These are phyloP conservation scores for Hippopotamus amphibius DNA, from an alignment of 2,113 vertebrate genomes.

Conservation along the genomic window DNA sequence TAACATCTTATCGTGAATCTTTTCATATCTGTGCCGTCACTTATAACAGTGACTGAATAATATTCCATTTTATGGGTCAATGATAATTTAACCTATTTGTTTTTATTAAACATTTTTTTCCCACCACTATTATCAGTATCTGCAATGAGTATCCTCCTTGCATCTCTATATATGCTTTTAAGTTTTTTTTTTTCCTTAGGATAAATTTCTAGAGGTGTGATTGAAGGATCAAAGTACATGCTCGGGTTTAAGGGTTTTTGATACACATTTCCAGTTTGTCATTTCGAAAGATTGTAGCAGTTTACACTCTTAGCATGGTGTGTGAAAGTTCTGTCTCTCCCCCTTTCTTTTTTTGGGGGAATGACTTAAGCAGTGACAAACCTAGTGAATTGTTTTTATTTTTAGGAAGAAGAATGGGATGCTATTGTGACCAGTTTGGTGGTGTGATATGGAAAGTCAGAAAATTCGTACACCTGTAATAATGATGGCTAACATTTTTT, in stretches of 20 bases:
- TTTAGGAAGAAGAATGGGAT: slow-evolving; percentile 9
- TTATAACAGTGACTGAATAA: neutral
- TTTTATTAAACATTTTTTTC: neutral
- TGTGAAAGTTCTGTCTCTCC: neutral
- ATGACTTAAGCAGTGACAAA: neutral
- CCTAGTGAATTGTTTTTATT: neutral
- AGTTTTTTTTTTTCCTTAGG: neutral
- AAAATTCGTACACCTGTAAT: neutral
- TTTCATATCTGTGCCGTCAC: neutral
- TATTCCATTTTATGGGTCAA: neutral
- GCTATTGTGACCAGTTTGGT: neutral
- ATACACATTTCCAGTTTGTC: neutral
- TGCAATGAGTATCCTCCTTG: neutral
- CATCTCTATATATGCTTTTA: neutral
- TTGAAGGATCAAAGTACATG: neutral
- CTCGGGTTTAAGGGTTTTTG: neutral
- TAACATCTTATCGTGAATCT: neutral
- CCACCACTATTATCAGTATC: neutral
- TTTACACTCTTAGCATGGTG: neutral
- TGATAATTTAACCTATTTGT: neutral
- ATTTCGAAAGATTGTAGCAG: neutral
- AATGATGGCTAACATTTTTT: neutral
- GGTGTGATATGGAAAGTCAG: neutral
- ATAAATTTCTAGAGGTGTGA: neutral
- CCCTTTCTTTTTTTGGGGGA: neutral